phyloP scores from a whole-genome alignment of 2,888 invertebrate species.

The Tuberolachnus salignus region DNA sequence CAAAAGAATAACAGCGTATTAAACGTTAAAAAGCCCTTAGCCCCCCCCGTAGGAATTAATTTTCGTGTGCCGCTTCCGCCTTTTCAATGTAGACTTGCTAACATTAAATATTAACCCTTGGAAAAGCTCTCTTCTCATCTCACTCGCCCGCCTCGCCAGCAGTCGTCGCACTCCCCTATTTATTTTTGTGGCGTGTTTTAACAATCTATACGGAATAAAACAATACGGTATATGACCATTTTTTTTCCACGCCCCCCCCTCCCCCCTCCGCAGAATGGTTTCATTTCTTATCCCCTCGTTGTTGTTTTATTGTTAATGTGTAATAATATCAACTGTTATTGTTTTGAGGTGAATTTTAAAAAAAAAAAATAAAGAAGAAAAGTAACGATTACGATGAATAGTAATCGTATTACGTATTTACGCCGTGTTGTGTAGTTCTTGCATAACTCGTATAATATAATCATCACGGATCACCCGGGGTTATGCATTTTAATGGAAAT shows the following conservation, averaged over 20 bases:
- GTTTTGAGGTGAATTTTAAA: not conserved
- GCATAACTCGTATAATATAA: too few species aligned
- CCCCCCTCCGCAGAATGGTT: constrained; percentile 8
- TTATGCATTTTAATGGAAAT: too few species aligned
- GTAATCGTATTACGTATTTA: not conserved
- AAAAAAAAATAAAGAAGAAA: not conserved
- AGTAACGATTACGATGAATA: not conserved
- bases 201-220: constrained; percentile 46
- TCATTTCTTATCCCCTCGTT: not conserved
- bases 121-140: constrained; percentile 19
- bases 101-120: constrained; percentile 56
- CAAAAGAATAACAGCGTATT: constrained; percentile 56
- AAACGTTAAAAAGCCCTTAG: constrained; percentile 56
- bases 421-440: not conserved
- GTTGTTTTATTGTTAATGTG: constrained; percentile 42
- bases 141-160: not conserved
- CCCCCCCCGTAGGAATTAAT: constrained; percentile 54
- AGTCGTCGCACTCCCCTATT: constrained; percentile 5
- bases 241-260: not conserved
- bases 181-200: constrained; percentile 55
- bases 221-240: constrained; percentile 49
- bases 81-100: constrained; percentile 41
- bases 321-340: constrained; percentile 41
- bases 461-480: too few species aligned
- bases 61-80: constrained; percentile 52